Conservation (phyloP, 2,797 vertebrate genomes). For the Schizopygopsis pylzovi region DNA sequence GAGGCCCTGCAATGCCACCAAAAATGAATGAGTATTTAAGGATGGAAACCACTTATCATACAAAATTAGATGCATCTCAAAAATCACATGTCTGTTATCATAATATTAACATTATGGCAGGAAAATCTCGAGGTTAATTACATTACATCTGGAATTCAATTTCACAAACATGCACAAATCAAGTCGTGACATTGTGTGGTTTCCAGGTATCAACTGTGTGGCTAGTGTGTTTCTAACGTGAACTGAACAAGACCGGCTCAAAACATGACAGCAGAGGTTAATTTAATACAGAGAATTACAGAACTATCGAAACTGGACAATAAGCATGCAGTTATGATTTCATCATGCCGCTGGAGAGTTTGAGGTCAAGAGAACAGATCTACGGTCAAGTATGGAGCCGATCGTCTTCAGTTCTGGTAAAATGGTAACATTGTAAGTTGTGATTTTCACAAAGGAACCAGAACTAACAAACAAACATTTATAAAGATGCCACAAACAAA, state of each 20-base stretch:
- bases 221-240: neutral
- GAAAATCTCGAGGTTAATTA: slow-evolving; percentile 21
- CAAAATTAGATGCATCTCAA: slow-evolving; percentile 24
- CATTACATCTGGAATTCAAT: slow-evolving; percentile 30
- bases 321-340: neutral
- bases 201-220: neutral
- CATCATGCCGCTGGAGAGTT: neutral
- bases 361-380: neutral
- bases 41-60: slow-evolving; percentile 9
- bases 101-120: slow-evolving; percentile 32
- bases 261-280: neutral
- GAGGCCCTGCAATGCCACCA: neutral
- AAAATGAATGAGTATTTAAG: neutral
- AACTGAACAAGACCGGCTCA: slow-evolving; percentile 4
- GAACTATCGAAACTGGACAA: neutral
- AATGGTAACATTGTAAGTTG: neutral
- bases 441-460: slow-evolving; percentile 36
- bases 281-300: neutral
- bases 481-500: neutral
- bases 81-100: slow-evolving; percentile 41
- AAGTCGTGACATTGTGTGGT: neutral
- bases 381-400: neutral
- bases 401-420: slow-evolving; percentile 13
- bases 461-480: slow-evolving; percentile 23
- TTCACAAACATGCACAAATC: neutral